Evolutionary conservation across 2,113 vertebrate genomes (phyloP).

Genomic region (Helogale parvula): DNA sequence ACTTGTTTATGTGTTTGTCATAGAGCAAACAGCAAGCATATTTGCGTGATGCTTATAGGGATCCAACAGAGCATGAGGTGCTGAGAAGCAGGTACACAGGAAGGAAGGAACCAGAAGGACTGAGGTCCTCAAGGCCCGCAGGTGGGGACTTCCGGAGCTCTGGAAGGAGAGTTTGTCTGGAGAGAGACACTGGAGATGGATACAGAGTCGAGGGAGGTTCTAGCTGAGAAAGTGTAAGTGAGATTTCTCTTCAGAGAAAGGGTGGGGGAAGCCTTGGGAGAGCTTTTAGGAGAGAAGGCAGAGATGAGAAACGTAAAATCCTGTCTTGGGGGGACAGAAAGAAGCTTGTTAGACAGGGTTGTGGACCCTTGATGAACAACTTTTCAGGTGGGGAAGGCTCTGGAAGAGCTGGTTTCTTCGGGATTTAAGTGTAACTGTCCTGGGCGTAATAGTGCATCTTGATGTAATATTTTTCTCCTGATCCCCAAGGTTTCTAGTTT

Average conservation of each 20-base stretch:
- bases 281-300: neutral
- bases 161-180: accelerated
- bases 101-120: neutral
- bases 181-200: neutral
- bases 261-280: no score
- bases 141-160: neutral
- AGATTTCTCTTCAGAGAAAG: neutral
- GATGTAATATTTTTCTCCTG: neutral
- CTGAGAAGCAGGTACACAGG: neutral
- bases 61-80: neutral
- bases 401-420: neutral
- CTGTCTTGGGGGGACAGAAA: neutral
- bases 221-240: neutral
- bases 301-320: neutral
- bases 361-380: neutral
- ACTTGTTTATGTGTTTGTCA: neutral
- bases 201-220: neutral
- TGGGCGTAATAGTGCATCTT: neutral
- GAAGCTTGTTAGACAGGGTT: neutral
- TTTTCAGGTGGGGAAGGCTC: no score
- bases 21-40: neutral
- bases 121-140: neutral
- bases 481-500: neutral
- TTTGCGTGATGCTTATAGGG: neutral
- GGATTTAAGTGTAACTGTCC: no score